phyloP scores from a whole-genome alignment of 2,113 vertebrate genomes.

The Paralichthys olivaceus region DNA sequence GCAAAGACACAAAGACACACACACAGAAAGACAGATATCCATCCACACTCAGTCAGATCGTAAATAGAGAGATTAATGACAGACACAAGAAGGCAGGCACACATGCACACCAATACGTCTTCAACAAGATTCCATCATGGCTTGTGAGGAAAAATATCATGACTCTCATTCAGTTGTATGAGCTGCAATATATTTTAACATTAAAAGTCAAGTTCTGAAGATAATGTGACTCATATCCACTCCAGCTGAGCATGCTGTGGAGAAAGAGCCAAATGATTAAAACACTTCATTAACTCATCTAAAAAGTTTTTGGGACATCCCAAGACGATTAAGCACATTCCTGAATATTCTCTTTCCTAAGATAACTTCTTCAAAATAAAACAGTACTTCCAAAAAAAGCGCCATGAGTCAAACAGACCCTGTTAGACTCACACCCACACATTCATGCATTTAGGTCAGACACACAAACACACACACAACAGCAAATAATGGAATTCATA shows the following conservation, averaged over 20 bases:
- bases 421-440: neutral
- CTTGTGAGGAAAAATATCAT: neutral
- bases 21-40: neutral
- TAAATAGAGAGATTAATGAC: slow-evolving; percentile 5
- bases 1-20: neutral
- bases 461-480: neutral
- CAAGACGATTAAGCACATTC: neutral
- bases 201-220: neutral
- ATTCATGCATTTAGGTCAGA: neutral
- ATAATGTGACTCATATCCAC: neutral
- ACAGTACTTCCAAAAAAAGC: neutral
- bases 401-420: neutral
- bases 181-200: neutral
- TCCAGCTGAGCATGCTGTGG: neutral
- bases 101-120: neutral
- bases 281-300: neutral
- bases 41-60: neutral
- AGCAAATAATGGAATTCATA: neutral
- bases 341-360: neutral
- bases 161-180: neutral
- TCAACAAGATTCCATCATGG: neutral
- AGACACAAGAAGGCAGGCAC: neutral
- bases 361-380: neutral
- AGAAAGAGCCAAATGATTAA: too few relatives aligned
- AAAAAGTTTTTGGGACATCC: neutral